Evolutionary conservation across 2,113 vertebrate species (phyloP).

Genomic region (Thinocorus orbignyianus): DNA sequence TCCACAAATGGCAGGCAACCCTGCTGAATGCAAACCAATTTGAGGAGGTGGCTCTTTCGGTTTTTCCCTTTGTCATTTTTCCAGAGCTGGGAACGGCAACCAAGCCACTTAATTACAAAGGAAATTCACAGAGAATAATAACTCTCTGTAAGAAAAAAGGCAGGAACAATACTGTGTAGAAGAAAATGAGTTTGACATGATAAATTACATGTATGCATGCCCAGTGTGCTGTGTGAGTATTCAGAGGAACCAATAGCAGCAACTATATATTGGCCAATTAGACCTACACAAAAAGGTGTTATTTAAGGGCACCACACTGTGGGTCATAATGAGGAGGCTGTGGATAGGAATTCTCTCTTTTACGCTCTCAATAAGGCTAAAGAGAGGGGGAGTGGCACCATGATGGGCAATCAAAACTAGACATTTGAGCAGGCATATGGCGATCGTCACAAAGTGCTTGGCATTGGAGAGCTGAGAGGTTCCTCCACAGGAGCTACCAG

Average conservation of each 20-base stretch:
- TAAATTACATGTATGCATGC: constrained; percentile 48
- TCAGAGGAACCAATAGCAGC: constrained; percentile 43
- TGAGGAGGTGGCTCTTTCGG: neutral
- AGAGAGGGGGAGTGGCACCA: neutral
- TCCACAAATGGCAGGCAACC: constrained; percentile 46
- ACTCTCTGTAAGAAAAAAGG: constrained; percentile 33
- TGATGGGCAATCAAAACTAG: neutral
- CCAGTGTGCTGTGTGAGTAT: neutral
- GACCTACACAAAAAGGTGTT: constrained; percentile 43
- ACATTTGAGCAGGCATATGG: neutral
- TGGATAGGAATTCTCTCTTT: constrained; percentile 12
- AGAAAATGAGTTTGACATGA: constrained; percentile 66
- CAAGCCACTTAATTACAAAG: constrained; percentile 53
- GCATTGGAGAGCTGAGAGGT: neutral
- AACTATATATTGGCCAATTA: constrained; percentile 66
- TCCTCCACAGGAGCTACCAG: neutral
- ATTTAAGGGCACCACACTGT: constrained; percentile 61
- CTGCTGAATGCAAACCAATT: constrained; percentile 55
- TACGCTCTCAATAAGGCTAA: neutral
- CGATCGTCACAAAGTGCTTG: neutral
- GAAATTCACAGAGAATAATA: constrained; percentile 67
- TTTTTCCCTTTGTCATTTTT: constrained; percentile 71
- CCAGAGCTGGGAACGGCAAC: constrained; percentile 32
- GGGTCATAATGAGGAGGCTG: constrained; percentile 26
- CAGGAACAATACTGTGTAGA: constrained; percentile 41